Conservation (phyloP, 2,113 vertebrate genomes). For the Sturnus vulgaris region DNA sequence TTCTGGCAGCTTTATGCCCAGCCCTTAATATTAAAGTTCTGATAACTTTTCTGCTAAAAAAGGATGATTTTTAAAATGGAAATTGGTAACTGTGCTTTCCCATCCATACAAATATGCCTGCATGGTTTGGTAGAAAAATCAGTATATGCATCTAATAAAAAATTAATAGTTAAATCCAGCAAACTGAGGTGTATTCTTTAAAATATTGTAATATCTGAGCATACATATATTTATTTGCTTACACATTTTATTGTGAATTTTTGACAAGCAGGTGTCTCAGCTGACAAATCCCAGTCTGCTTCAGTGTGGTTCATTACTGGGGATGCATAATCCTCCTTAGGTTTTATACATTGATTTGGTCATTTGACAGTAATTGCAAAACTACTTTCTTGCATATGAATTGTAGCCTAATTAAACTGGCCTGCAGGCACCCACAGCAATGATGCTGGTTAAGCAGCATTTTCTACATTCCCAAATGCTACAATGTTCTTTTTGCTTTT, state of each 20-base stretch:
- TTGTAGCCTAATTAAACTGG: constrained; percentile 72
- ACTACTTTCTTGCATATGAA: constrained; percentile 64
- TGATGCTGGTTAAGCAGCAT: constrained; percentile 63
- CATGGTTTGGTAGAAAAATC: neutral
- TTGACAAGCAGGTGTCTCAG: constrained; percentile 18
- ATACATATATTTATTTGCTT: neutral
- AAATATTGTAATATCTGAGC: neutral
- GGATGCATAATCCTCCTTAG: constrained; percentile 5
- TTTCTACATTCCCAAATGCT: constrained; percentile 63
- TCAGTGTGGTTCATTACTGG: constrained; percentile 27
- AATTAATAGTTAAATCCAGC: neutral
- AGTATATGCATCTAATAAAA: neutral
- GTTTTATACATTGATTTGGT: constrained; percentile 58
- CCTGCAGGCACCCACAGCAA: constrained; percentile 41
- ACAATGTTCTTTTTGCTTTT: constrained; percentile 44
- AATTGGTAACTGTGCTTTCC: neutral
- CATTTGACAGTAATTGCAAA: constrained; percentile 72
- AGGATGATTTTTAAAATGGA: neutral
- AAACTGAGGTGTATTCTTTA: neutral
- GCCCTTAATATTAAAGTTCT: neutral
- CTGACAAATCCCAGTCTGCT: constrained; percentile 21
- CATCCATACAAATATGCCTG: neutral
- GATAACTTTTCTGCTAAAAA: neutral
- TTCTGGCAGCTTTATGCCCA: neutral
- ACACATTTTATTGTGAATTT: neutral